A percentile compares a stretch with the other conserved stretches of the same genome.
phyloP scores from a whole-genome alignment of 1,140 invertebrate genomes.

The Meloidogyne exigua region DNA sequence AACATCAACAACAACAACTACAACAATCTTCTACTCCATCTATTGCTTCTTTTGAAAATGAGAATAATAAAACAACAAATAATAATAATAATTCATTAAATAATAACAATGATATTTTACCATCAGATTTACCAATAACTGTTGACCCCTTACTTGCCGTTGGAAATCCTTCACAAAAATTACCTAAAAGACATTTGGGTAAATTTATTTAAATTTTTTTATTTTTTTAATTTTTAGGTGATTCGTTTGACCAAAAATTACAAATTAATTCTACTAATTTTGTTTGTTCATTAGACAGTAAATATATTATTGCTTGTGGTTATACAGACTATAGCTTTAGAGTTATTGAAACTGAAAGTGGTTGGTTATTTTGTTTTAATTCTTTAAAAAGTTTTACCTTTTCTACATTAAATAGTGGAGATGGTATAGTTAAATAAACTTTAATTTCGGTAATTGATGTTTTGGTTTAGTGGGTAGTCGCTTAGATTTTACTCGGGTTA shows the following conservation, averaged over 20 bases:
- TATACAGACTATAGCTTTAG: constrained; percentile 99
- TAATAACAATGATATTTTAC: constrained; percentile 63
- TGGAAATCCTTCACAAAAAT: constrained; percentile 63
- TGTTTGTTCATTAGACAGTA: constrained; percentile 91
- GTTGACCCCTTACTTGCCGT: constrained; percentile 91
- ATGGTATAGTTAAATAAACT: too few species aligned
- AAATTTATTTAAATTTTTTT: constrained; percentile 54
- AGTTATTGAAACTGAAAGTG: constrained; percentile 92
- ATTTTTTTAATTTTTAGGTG: constrained; percentile 69
- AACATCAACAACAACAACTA: neutral
- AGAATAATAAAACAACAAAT: neutral
- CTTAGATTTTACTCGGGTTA: neutral
- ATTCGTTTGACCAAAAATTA: constrained; percentile 75
- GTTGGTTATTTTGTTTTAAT: constrained; percentile 66
- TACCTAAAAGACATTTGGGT: constrained; percentile 77
- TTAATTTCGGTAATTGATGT: too few species aligned
- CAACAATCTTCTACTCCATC: neutral
- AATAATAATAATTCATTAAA: neutral
- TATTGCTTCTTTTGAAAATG: constrained; percentile 26
- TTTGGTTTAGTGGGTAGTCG: neutral
- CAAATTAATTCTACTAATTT: constrained; percentile 89
- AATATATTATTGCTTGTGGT: constrained; percentile 93
- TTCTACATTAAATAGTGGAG: too few species aligned
- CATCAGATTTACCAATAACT: constrained; percentile 82
- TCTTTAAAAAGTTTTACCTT: neutral